Percentiles rank a stretch among this genome's conserved stretches.
These are phyloP conservation scores for Volucella inanis DNA, from an alignment of 2,888 invertebrate species.

Conservation along the genomic window DNA sequence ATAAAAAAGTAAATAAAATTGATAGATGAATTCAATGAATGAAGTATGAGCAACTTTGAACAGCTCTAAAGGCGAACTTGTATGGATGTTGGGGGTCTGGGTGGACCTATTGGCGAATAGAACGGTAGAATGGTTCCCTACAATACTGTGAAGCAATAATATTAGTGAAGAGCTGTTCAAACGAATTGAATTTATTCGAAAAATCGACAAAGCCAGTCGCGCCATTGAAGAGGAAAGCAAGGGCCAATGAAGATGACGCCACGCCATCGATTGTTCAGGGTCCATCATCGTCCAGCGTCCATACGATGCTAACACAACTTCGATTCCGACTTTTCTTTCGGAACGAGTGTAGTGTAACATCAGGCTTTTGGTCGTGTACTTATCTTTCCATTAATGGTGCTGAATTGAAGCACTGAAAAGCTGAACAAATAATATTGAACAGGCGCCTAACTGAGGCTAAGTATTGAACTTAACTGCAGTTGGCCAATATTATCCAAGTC, in stretches of 20 bases:
- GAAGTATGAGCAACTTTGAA: conserved; percentile 25
- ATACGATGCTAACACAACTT: conserved; percentile 33
- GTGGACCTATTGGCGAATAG: neutral
- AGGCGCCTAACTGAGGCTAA: conserved; percentile 53
- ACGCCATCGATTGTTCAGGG: conserved; percentile 11
- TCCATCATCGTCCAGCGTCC: neutral
- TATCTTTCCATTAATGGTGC: conserved; percentile 72
- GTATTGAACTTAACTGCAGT: conserved; percentile 71
- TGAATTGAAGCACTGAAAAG: conserved; percentile 71
- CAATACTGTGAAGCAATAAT: conserved; percentile 68
- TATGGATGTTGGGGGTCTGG: too few species aligned
- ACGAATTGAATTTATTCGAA: conserved; percentile 75
- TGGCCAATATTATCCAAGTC: conserved; percentile 67
- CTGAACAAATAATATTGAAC: conserved; percentile 72
- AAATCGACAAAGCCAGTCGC: conserved; percentile 72
- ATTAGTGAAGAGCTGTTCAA: conserved; percentile 76
- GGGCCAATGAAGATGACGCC: conserved; percentile 65
- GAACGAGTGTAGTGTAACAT: conserved; percentile 39
- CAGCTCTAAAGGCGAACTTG: neutral
- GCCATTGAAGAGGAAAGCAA: conserved; percentile 49
- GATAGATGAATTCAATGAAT: conserved; percentile 65
- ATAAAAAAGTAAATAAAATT: conserved; percentile 25
- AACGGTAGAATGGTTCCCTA: conserved; percentile 13
- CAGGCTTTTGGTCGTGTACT: conserved; percentile 64
- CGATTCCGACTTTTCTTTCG: neutral